Conservation (phyloP, 92 coral and sea anemone genomes). For the Meandrina meandrites region DNA sequence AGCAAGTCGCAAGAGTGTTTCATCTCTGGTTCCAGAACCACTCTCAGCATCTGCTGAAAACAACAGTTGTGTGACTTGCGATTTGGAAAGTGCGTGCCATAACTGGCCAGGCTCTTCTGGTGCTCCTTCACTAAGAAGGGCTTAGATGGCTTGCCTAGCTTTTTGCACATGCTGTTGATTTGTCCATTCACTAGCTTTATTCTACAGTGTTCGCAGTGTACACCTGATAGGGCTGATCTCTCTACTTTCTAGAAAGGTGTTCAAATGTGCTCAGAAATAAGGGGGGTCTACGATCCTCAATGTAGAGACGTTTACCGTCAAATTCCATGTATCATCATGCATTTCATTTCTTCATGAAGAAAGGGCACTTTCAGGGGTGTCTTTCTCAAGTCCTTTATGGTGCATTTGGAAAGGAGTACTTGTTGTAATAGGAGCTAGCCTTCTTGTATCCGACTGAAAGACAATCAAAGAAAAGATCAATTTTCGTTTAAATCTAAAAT, state of each 20-base stretch:
- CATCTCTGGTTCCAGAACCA: too few species aligned
- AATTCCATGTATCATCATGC: conserved; percentile 7
- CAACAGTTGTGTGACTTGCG: too few species aligned
- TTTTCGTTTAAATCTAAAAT: neutral
- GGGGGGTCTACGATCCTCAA: conserved; percentile 14
- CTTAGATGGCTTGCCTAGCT: conserved; percentile 39
- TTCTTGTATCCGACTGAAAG: conserved; percentile 7
- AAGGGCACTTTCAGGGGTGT: neutral
- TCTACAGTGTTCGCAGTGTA: too few species aligned
- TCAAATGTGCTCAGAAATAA: conserved; percentile 1
- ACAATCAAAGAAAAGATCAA: neutral
- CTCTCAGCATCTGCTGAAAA: too few species aligned
- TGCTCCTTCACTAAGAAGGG: conserved; percentile 31
- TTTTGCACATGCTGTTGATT: conserved; percentile 30
- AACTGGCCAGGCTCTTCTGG: conserved; percentile 23
- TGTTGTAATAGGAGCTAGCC: neutral
- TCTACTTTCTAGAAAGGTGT: conserved; percentile 16
- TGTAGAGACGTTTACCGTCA: conserved; percentile 4
- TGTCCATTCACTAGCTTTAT: conserved; percentile 23
- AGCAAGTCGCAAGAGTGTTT: neutral
- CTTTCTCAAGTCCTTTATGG: conserved; percentile 11
- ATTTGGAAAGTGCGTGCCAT: conserved; percentile 28
- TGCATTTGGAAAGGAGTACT: conserved; percentile 7
- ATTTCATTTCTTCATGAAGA: too few species aligned
- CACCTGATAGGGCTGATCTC: conserved; percentile 15